Evolutionary conservation across 2,113 vertebrate genomes (phyloP).

Genomic region (Pristiophorus japonicus): DNA sequence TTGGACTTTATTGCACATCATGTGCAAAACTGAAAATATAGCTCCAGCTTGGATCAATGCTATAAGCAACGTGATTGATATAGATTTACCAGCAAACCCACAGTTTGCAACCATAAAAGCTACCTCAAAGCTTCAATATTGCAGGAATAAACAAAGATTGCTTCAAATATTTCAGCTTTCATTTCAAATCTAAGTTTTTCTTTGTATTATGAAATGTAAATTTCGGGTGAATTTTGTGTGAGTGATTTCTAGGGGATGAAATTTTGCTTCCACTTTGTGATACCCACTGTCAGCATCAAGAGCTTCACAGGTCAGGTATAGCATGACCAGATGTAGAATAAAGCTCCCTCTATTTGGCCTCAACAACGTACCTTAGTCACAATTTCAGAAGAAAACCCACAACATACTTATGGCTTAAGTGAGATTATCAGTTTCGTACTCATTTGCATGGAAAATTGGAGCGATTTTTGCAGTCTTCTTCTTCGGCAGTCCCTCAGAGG

Average conservation of each 20-base stretch:
- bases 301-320: neutral
- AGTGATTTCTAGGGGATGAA: neutral
- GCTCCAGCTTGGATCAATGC: neutral
- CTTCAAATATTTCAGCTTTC: neutral
- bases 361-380: neutral
- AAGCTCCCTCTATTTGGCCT: neutral
- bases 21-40: neutral
- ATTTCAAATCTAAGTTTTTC: neutral
- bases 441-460: neutral
- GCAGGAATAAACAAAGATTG: neutral
- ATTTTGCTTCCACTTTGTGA: neutral
- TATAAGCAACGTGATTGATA: neutral
- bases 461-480: too few species aligned
- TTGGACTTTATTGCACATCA: neutral
- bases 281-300: neutral
- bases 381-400: neutral
- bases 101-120: neutral
- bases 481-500: too few species aligned
- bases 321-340: too few species aligned
- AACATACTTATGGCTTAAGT: neutral
- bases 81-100: neutral
- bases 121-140: neutral
- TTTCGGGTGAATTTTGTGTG: neutral
- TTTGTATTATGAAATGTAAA: neutral
- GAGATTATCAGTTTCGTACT: neutral